Percentiles rank a stretch among this genome's conserved stretches.
These are phyloP conservation scores for Phalacrocorax aristotelis DNA, from an alignment of 2,113 vertebrate species.

Conservation along the genomic window DNA sequence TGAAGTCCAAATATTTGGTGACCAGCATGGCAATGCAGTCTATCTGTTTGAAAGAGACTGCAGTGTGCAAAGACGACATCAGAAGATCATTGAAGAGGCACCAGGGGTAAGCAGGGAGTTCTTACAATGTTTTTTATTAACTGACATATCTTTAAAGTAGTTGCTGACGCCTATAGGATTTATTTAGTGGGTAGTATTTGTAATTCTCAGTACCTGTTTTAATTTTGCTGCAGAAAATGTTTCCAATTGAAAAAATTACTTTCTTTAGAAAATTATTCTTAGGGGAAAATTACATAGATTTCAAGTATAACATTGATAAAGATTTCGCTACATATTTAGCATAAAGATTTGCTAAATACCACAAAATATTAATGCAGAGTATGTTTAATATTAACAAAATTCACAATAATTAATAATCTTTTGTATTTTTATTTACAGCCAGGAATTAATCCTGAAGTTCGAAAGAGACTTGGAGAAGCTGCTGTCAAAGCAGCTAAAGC, in stretches of 20 bases:
- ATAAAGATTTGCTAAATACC: neutral
- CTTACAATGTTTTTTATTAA: neutral
- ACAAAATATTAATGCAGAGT: neutral
- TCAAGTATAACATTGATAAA: neutral
- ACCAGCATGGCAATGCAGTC: conserved; percentile 91
- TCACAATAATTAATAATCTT: neutral
- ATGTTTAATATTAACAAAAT: neutral
- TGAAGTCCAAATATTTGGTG: conserved; percentile 98
- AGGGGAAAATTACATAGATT: neutral
- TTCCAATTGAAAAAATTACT: neutral
- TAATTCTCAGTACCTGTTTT: neutral
- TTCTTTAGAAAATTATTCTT: neutral
- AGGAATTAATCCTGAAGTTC: conserved; percentile 88
- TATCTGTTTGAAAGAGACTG: conserved; percentile 98
- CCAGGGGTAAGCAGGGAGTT: conserved; percentile 83
- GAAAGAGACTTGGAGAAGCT: conserved; percentile 90
- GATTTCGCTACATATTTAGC: neutral
- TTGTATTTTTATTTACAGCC: conserved; percentile 76
- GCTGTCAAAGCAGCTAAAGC: conserved; percentile 94
- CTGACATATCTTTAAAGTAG: neutral
- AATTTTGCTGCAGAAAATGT: neutral
- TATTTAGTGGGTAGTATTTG: neutral
- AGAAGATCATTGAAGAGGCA: conserved; percentile 98
- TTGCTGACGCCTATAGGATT: neutral
- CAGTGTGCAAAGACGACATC: conserved; percentile 95